Conservation (phyloP, 30 jellyfish, hydroid and myxozoan species). For the Hydra vulgaris region DNA sequence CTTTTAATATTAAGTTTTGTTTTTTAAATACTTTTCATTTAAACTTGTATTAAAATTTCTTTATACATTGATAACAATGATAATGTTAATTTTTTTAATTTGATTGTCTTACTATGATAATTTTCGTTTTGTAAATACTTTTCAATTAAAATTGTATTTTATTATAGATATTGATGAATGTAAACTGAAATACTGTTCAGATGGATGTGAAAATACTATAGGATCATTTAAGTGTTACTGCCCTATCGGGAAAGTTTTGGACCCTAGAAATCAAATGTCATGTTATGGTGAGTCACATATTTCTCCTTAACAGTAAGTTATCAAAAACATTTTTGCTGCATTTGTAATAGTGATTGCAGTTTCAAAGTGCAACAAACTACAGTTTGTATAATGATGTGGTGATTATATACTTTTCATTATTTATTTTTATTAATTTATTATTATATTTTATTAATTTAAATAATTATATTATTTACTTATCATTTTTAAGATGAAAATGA, state of each 20-base stretch:
- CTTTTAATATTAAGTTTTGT: no score
- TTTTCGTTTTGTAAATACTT: no score
- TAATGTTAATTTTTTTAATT: no score
- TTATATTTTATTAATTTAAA: neutral
- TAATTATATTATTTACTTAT: neutral
- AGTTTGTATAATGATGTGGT: no score
- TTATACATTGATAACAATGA: no score
- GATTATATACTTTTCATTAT: no score
- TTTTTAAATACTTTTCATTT: no score
- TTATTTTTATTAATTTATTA: no score
- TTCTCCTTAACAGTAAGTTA: neutral
- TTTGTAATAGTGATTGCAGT: no score
- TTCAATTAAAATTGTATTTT: neutral
- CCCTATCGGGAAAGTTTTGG: slow-evolving; percentile 29
- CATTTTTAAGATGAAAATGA: slow-evolving; percentile 54
- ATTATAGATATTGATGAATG: slow-evolving; percentile 66
- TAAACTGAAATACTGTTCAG: slow-evolving; percentile 37
- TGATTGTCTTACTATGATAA: no score
- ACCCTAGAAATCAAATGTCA: neutral
- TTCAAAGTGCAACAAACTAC: no score
- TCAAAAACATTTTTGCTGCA: neutral
- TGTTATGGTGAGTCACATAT: slow-evolving; percentile 1
- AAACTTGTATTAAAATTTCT: no score
- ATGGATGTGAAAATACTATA: slow-evolving; percentile 67
- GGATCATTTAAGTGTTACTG: slow-evolving; percentile 80